Evolutionary conservation across 2,888 invertebrate species (phyloP).

Genomic region (Papilio demoleus): DNA sequence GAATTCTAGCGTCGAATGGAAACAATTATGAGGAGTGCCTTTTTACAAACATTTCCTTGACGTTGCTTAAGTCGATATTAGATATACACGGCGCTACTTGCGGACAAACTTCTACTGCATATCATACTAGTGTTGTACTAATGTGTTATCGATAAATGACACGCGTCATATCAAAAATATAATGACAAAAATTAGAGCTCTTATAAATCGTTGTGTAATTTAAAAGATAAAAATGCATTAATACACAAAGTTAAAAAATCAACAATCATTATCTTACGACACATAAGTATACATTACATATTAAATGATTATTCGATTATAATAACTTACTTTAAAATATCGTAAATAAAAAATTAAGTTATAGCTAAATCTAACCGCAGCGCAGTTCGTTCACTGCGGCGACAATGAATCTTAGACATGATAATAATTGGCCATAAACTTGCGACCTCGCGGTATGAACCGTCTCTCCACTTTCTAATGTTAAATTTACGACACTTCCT

Average conservation of each 20-base stretch:
- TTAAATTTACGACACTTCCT: conserved; percentile 23
- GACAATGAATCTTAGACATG: conserved; percentile 21
- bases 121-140: conserved; percentile 45
- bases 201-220: no score
- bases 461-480: conserved; percentile 35
- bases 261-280: no score
- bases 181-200: no score
- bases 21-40: conserved; percentile 37
- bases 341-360: not conserved
- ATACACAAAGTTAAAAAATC: no score
- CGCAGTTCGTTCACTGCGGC: not conserved
- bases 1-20: conserved; percentile 37
- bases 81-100: conserved; percentile 45
- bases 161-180: not conserved
- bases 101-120: conserved; percentile 52
- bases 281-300: no score
- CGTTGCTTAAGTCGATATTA: conserved; percentile 32
- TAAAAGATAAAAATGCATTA: no score
- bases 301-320: not conserved
- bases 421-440: conserved; percentile 28
- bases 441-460: conserved; percentile 2
- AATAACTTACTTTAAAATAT: no score
- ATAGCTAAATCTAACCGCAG: not conserved
- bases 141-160: not conserved
- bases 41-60: conserved; percentile 31